These are phyloP conservation scores for Trisateles emortualis DNA, from an alignment of 2,888 invertebrate genomes.

Conservation along the genomic window DNA sequence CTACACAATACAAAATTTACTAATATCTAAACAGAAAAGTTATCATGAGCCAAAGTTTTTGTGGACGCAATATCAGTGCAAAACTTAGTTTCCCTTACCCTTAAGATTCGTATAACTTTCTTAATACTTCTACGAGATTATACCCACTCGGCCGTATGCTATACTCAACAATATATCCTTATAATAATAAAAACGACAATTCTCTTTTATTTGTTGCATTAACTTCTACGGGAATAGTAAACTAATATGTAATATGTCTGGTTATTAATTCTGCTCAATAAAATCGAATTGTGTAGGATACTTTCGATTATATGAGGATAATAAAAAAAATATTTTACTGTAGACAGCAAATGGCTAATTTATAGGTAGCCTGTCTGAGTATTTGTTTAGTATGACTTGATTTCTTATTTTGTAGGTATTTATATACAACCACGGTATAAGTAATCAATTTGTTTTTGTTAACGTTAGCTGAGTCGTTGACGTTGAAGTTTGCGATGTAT, in stretches of 20 bases:
- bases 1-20: slow-evolving; percentile 25
- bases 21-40: slow-evolving; percentile 63
- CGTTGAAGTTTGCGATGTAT: no score
- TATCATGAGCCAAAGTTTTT: slow-evolving; percentile 75
- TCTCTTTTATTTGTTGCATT: slow-evolving; percentile 77
- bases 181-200: slow-evolving; percentile 81
- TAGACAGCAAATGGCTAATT: slow-evolving; percentile 19
- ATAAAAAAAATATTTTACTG: slow-evolving; percentile 41
- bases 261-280: slow-evolving; percentile 83
- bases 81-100: slow-evolving; percentile 72
- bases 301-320: slow-evolving; percentile 37
- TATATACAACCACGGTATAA: no score
- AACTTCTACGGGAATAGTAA: slow-evolving; percentile 69
- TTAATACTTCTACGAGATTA: slow-evolving; percentile 81
- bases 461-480: no score
- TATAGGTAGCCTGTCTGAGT: slow-evolving; percentile 1
- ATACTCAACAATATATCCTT: slow-evolving; percentile 67
- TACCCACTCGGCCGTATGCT: slow-evolving; percentile 73
- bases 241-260: slow-evolving; percentile 68
- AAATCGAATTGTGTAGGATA: slow-evolving; percentile 62
- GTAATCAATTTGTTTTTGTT: no score
- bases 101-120: slow-evolving; percentile 82
- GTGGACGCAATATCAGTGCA: slow-evolving; percentile 76
- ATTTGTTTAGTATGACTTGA: neutral
- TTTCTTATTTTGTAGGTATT: no score